phyloP scores from a whole-genome alignment of 2,113 vertebrate genomes.

The Corythoichthys intestinalis region DNA sequence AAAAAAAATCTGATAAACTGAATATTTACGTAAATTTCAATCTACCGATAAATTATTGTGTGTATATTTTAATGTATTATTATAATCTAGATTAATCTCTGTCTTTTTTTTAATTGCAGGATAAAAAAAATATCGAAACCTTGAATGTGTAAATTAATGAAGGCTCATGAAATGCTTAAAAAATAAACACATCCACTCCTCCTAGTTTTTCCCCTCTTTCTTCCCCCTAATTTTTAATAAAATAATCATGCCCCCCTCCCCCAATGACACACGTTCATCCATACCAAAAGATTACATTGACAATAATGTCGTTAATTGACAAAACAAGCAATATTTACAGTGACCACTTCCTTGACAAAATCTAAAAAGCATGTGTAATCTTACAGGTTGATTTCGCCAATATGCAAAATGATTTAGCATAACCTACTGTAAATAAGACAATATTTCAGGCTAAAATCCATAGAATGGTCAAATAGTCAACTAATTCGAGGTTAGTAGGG shows the following conservation, averaged over 20 bases:
- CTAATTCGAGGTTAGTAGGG: not conserved
- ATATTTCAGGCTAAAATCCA: slow-evolving; percentile 17
- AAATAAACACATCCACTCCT: not conserved
- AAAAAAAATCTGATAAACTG: too few relatives aligned
- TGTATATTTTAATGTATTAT: not conserved
- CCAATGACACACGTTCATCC: not conserved
- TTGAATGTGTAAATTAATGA: too few relatives aligned
- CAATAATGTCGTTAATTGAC: not conserved
- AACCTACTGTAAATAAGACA: slow-evolving; percentile 25
- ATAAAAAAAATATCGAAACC: too few relatives aligned
- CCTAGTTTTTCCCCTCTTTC: not conserved
- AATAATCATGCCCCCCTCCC: not conserved
- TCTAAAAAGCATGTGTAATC: slow-evolving; percentile 13
- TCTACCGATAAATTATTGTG: not conserved
- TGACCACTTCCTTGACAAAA: not conserved
- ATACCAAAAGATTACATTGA: not conserved
- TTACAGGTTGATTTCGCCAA: slow-evolving; percentile 29
- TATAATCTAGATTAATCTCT: not conserved
- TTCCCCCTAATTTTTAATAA: not conserved
- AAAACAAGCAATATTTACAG: not conserved
- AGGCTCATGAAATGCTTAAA: too few relatives aligned
- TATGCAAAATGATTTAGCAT: slow-evolving; percentile 33
- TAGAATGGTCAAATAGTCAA: not conserved
- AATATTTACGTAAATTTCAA: not conserved
- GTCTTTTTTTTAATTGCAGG: too few relatives aligned